Evolutionary conservation across 1,140 invertebrate species (phyloP), one percentile per base, ranked within the genome.

Genomic region (Zaprionus capensis): DNA sequence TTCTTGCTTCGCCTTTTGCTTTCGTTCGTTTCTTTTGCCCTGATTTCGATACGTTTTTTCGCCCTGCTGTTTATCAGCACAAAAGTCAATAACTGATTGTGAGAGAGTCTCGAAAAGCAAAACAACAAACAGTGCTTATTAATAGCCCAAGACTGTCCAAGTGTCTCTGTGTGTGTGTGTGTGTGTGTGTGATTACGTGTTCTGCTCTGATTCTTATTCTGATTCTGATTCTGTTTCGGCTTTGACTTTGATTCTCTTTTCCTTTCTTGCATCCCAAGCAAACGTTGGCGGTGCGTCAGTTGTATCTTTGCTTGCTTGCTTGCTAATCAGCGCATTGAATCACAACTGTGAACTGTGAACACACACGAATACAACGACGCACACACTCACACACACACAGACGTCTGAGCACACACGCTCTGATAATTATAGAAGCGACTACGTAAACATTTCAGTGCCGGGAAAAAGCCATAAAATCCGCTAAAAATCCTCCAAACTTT

Each of bases 1-100:
- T n/a, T 44, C 4, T 14, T 17, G 1, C 38, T 20, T 20, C 20
- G n/a, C 2, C 1, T n/a, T 44, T n/a, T 46, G n/a, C 53, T n/a
- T 14, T 66, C 53, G 38, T 51, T 15, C 28, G 24, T 22, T 61
- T 53, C 12, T 53, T 67, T 53, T 65, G 51, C 44, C 44, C 55
- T 71, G 49, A 64, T 66, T 71, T 55, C 17, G 36, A 51, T 41
- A 24, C 12, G 56, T 69, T 51, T 70, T 62, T 63, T 58, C 12
- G 26, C 17, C 46, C 49, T 51, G 24, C 20, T 70, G 44, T 88
- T 90, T 90, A 88, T 88, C 85, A 84, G 85, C 84, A 57, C 66
- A 79, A 87, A 63, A 88, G 84, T 87, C 84, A 88, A 88, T 87
- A 87, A 83, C 83, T 87, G 83, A 87, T 87, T 88, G 78, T 51